phyloP scores from a whole-genome alignment of 2,888 invertebrate genomes.

The Hecatera dysodea region DNA sequence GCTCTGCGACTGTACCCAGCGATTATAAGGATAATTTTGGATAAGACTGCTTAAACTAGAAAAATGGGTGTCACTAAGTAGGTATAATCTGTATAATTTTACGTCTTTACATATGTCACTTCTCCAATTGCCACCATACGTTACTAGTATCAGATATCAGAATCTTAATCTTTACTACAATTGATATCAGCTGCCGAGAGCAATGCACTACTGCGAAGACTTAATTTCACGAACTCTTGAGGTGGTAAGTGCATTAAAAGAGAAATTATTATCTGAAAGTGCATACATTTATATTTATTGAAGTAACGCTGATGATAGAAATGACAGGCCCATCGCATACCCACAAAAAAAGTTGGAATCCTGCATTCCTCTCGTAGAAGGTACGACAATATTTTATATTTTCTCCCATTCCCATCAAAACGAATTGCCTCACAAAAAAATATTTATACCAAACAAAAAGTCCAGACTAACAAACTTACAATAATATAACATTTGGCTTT shows the following conservation, averaged over 20 bases:
- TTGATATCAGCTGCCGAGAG: no score
- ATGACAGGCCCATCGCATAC: not conserved
- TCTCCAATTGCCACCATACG: no score
- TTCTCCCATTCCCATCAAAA: conserved; percentile 58
- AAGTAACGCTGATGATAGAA: not conserved
- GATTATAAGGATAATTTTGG: conserved; percentile 43
- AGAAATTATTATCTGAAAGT: no score
- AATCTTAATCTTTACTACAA: no score
- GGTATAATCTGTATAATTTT: not conserved
- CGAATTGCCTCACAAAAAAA: conserved; percentile 57
- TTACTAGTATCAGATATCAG: no score
- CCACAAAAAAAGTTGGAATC: conserved; percentile 31
- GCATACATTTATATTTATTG: not conserved
- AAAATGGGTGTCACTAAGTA: conserved; percentile 5
- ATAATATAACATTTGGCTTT: conserved; percentile 64
- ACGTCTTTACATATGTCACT: no score
- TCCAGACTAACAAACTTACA: conserved; percentile 57
- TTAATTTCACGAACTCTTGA: no score
- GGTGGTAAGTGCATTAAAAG: no score
- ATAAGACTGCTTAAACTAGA: conserved; percentile 25
- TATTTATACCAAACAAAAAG: conserved; percentile 60
- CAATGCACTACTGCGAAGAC: no score
- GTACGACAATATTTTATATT: conserved; percentile 60
- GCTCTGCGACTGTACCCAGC: conserved; percentile 47
- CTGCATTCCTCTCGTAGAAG: conserved; percentile 43